Conservation (phyloP, 92 coral and sea anemone species). For the Ricordea florida region DNA sequence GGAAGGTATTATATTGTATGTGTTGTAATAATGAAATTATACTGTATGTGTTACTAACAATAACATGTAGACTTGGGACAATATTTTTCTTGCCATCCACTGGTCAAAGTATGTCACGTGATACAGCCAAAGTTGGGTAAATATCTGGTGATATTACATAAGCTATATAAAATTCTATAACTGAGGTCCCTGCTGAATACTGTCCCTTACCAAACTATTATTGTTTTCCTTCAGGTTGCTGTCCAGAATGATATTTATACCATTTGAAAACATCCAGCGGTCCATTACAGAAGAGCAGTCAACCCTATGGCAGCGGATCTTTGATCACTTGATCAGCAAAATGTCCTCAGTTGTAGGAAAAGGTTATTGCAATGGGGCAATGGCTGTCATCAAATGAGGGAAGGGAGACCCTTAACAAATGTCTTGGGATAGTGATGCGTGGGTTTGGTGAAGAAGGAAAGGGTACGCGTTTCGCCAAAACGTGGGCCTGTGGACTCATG, state of each 20-base stretch:
- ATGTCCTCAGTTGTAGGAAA: conserved; percentile 32
- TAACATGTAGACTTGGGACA: neutral
- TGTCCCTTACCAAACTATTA: neutral
- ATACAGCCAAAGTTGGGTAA: neutral
- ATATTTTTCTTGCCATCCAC: neutral
- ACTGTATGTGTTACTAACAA: neutral
- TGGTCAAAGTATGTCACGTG: neutral
- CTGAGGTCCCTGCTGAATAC: neutral
- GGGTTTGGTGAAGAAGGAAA: conserved; percentile 37
- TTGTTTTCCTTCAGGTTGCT: conserved; percentile 18
- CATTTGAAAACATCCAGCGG: conserved; percentile 3
- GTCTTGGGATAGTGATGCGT: conserved; percentile 20
- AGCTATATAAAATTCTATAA: too few species aligned
- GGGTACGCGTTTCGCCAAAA: conserved; percentile 44
- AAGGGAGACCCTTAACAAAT: conserved; percentile 4
- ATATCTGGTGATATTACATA: too few species aligned
- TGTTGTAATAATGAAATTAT: neutral
- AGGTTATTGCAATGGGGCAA: conserved; percentile 38
- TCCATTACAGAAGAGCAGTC: conserved; percentile 9
- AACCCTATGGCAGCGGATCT: conserved; percentile 24
- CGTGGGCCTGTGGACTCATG: conserved; percentile 60
- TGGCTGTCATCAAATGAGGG: conserved; percentile 26
- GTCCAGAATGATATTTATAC: conserved; percentile 15
- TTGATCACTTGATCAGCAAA: neutral
- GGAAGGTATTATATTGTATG: neutral